These are phyloP conservation scores for Tinamus guttatus DNA, from an alignment of 2,113 vertebrate species.

Conservation along the genomic window DNA sequence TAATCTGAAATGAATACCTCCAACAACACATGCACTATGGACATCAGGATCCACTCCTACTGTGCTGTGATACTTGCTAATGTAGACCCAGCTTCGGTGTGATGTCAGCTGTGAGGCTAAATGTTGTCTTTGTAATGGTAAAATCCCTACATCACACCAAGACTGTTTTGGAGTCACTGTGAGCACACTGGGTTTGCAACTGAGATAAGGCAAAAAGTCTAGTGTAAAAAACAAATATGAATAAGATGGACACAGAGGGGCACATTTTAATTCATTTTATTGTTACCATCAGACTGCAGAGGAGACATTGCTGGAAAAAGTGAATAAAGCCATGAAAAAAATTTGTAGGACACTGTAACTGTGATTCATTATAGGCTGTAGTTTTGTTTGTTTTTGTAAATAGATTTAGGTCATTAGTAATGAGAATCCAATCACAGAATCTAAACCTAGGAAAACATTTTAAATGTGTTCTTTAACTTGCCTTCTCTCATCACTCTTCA, in stretches of 20 bases:
- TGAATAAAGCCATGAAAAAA: background rate
- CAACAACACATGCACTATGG: fast-evolving
- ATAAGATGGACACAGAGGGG: no score
- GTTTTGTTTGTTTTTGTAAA: background rate
- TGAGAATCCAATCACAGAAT: background rate
- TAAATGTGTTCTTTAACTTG: background rate
- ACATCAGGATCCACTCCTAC: background rate
- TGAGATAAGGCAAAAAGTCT: background rate
- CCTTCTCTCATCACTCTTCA: background rate
- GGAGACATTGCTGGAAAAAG: background rate
- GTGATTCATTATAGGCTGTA: background rate
- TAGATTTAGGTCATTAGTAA: background rate
- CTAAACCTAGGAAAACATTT: background rate
- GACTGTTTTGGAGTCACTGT: background rate
- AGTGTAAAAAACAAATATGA: background rate
- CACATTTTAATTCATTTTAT: background rate
- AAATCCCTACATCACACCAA: background rate
- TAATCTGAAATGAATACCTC: background rate
- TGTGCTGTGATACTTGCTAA: background rate
- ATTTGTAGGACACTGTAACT: background rate
- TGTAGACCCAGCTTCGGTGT: fast-evolving
- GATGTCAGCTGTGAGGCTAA: background rate
- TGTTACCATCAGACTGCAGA: background rate
- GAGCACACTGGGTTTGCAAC: background rate
- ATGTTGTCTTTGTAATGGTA: background rate